Percentiles rank a stretch among this genome's conserved stretches.
Conservation (phyloP, 2,797 vertebrate genomes). For the Paramormyrops hopkinsi region DNA sequence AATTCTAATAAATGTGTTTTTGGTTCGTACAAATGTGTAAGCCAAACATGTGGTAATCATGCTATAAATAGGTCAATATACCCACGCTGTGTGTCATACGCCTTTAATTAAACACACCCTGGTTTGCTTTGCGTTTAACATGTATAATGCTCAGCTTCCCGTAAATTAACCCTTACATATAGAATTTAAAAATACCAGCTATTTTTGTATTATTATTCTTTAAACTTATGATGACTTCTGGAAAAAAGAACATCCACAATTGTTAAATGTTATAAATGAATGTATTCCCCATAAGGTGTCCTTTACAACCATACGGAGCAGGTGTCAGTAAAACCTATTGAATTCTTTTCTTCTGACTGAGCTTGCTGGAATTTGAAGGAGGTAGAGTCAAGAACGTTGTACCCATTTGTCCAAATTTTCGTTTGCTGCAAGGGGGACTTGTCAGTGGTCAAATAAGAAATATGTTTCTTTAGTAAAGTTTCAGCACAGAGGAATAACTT, state of each 20-base stretch:
- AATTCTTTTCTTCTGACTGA: not conserved
- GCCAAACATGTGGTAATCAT: not conserved
- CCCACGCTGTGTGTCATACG: not conserved
- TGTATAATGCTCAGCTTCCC: not conserved
- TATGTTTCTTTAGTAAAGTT: not conserved
- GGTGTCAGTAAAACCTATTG: constrained; percentile 8
- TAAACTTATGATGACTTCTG: constrained; percentile 35
- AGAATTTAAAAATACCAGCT: not conserved
- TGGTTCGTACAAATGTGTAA: not conserved
- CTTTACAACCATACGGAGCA: constrained; percentile 30
- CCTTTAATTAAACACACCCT: not conserved
- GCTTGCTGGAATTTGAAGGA: constrained; percentile 27
- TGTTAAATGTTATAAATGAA: constrained; percentile 39
- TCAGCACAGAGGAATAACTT: not conserved
- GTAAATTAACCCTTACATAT: not conserved
- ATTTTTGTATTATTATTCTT: constrained; percentile 4
- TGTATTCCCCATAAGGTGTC: constrained; percentile 35
- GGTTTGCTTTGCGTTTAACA: not conserved
- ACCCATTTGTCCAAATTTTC: constrained; percentile 7
- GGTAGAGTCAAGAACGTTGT: constrained; percentile 38
- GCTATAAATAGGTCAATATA: not conserved
- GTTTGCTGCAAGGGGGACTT: not conserved
- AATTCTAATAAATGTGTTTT: not conserved
- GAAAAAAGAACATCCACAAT: constrained; percentile 24
- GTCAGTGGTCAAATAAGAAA: not conserved